phyloP scores from a whole-genome alignment of 2,797 vertebrate species.

The Sebastiscus albofasciatus region DNA sequence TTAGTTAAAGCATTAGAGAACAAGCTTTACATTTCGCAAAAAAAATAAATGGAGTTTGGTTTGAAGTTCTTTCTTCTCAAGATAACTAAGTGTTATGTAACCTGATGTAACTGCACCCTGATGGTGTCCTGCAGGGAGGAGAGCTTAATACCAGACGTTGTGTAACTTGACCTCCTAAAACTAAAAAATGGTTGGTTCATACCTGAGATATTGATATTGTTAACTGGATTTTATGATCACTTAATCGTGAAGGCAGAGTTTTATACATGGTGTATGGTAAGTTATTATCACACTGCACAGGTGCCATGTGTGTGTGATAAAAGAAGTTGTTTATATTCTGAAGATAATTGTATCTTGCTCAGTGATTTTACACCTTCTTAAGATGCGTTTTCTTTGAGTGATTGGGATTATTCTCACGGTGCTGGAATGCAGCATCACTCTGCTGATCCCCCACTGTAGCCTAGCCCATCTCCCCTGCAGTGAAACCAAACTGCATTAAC shows the following conservation, averaged over 20 bases:
- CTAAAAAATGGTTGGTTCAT: background rate
- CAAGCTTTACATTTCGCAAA: background rate
- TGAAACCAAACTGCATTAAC: background rate
- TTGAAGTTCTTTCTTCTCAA: background rate
- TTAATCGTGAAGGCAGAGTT: background rate
- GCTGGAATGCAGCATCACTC: background rate
- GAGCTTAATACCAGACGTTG: background rate
- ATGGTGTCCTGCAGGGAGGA: slow-evolving; percentile 1
- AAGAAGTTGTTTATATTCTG: background rate
- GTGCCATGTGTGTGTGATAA: too few relatives aligned
- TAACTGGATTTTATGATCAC: background rate
- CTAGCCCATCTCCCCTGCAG: background rate
- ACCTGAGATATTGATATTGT: background rate
- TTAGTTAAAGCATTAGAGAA: background rate
- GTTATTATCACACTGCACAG: background rate
- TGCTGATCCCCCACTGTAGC: background rate
- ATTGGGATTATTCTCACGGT: background rate
- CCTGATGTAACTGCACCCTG: background rate
- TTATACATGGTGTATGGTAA: background rate
- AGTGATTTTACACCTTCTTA: background rate
- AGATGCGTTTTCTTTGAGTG: background rate
- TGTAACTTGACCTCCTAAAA: background rate
- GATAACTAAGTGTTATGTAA: slow-evolving; percentile 21
- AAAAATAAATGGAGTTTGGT: background rate
- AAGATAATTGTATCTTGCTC: background rate